Evolutionary conservation across 2,797 vertebrate genomes (phyloP).

Genomic region (Gymnoscopelus braueri): DNA sequence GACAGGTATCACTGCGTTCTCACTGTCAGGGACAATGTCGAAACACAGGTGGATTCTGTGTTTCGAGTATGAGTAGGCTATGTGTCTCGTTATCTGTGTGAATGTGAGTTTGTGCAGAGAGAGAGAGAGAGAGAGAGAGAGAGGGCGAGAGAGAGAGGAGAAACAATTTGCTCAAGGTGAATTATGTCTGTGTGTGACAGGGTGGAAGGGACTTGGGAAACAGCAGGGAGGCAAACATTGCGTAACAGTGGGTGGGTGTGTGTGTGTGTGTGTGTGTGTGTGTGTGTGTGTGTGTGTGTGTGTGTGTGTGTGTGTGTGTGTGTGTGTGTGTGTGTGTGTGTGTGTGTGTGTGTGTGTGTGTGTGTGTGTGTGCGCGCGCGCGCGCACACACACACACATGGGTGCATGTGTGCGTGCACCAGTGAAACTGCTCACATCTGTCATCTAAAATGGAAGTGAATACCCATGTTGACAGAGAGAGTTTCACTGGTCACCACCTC

Average conservation of each 20-base stretch:
- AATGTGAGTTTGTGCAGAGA: not conserved
- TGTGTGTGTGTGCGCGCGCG: not conserved
- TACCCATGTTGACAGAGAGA: constrained; percentile 54
- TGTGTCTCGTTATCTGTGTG: not conserved
- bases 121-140: not conserved
- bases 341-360: not conserved
- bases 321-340: not conserved
- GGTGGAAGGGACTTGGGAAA: constrained; percentile 15
- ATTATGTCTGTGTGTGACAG: not conserved
- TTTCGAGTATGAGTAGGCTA: not conserved
- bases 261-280: constrained; percentile 1
- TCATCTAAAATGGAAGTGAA: constrained; percentile 45
- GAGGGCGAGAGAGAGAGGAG: not conserved
- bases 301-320: constrained; percentile 2
- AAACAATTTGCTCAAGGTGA: constrained; percentile 44
- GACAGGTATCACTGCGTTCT: constrained; percentile 21
- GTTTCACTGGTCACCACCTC: constrained; percentile 33
- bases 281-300: not conserved
- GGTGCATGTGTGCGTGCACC: not conserved
- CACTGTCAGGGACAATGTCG: constrained; percentile 10
- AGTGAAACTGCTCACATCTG: constrained; percentile 17
- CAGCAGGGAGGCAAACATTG: constrained; percentile 28
- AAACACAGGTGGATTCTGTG: constrained; percentile 27
- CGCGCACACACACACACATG: no score
- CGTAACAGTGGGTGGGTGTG: constrained; percentile 8